Percentiles rank a stretch among this genome's conserved stretches.
Conservation (phyloP, 1,140 invertebrate genomes). For the Scaptomyza hsui region DNA sequence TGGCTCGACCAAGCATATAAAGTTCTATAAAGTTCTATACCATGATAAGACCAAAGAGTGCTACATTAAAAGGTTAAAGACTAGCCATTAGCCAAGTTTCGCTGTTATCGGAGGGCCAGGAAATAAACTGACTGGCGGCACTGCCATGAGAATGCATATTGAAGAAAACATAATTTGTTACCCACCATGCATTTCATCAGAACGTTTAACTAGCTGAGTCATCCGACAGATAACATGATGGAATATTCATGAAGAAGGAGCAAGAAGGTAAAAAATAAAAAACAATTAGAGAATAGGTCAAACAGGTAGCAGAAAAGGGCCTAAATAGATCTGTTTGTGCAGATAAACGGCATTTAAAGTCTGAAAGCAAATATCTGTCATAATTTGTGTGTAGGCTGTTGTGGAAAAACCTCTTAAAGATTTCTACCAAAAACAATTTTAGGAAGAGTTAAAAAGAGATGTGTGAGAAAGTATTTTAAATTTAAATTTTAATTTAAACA, state of each 20-base stretch:
- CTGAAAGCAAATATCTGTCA: slow-evolving; percentile 54
- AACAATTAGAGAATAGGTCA: slow-evolving; percentile 58
- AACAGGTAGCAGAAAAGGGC: slow-evolving; percentile 60
- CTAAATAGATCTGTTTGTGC: slow-evolving; percentile 55
- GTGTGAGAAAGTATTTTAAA: slow-evolving; percentile 21
- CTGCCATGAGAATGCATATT: slow-evolving; percentile 47
- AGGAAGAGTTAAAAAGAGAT: slow-evolving; percentile 1
- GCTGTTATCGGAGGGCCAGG: slow-evolving; percentile 40
- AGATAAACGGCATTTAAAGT: slow-evolving; percentile 51
- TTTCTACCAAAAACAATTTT: not conserved
- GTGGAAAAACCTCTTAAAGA: slow-evolving; percentile 21
- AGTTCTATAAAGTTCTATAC: slow-evolving; percentile 53
- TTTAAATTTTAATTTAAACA: not conserved
- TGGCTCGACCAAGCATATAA: slow-evolving; percentile 44
- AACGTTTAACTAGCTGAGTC: slow-evolving; percentile 67
- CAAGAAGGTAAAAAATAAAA: slow-evolving; percentile 41
- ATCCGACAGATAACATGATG: slow-evolving; percentile 67
- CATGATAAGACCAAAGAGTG: slow-evolving; percentile 68
- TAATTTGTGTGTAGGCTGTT: slow-evolving; percentile 45
- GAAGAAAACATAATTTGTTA: slow-evolving; percentile 11
- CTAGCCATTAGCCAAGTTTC: slow-evolving; percentile 78
- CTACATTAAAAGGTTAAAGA: slow-evolving; percentile 79
- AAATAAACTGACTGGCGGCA: slow-evolving; percentile 8
- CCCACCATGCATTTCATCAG: slow-evolving; percentile 43
- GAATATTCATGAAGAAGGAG: slow-evolving; percentile 58